Evolutionary conservation across 1,140 invertebrate genomes (phyloP).

Genomic region (Xylocopa sonorina): DNA sequence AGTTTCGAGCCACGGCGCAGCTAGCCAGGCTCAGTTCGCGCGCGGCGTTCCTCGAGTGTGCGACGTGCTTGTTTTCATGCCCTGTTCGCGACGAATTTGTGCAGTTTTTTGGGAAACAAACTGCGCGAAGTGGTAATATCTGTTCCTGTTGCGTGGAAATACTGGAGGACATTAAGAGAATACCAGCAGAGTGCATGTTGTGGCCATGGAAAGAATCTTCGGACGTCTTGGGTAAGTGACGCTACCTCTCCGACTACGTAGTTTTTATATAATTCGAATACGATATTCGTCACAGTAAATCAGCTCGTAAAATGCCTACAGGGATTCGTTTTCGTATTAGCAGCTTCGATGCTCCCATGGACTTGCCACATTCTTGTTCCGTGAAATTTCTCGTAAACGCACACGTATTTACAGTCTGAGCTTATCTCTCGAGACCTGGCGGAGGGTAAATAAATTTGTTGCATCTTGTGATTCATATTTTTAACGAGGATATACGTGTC

Average conservation of each 20-base stretch:
- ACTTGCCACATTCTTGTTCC: too few relatives aligned
- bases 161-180: background rate
- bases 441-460: too few relatives aligned
- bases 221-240: conserved; percentile 24
- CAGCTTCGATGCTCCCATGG: too few relatives aligned
- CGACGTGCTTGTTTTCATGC: background rate
- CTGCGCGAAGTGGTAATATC: background rate
- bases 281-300: too few relatives aligned
- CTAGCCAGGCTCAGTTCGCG: background rate
- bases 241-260: background rate
- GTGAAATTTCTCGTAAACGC: too few relatives aligned
- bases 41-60: background rate
- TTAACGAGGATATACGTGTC: too few relatives aligned
- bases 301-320: too few relatives aligned
- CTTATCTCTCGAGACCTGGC: too few relatives aligned
- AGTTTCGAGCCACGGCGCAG: background rate
- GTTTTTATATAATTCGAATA: background rate
- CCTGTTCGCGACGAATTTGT: background rate
- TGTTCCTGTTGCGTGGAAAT: background rate
- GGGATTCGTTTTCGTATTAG: too few relatives aligned
- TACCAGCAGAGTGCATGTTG: conserved; percentile 4
- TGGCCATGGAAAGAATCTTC: conserved; percentile 19
- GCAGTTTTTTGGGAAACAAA: background rate
- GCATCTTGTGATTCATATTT: too few relatives aligned
- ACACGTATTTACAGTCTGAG: too few relatives aligned